A percentile compares a stretch with the other conserved stretches of the same genome.
phyloP scores from a whole-genome alignment of 2,797 vertebrate species.

The Enteromius fasciolatus region DNA sequence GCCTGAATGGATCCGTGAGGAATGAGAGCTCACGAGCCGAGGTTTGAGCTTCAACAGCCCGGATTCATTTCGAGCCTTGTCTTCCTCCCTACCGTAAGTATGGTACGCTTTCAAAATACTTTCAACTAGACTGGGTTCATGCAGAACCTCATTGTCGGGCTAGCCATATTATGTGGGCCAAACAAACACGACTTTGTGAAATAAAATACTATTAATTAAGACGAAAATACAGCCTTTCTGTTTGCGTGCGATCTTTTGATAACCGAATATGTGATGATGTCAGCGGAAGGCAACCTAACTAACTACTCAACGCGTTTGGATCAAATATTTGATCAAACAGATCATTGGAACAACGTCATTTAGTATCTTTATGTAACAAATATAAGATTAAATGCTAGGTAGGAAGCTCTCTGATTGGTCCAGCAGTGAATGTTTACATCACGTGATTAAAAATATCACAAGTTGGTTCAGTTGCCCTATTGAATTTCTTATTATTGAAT shows the following conservation, averaged over 20 bases:
- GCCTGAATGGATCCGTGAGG: not conserved
- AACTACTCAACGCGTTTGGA: not conserved
- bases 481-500: not conserved
- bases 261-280: not conserved
- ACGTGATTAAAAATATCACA: not conserved
- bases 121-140: not conserved
- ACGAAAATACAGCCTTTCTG: not conserved
- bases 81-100: constrained; percentile 1
- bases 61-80: not conserved
- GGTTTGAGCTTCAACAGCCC: not conserved
- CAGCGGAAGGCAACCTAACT: not conserved
- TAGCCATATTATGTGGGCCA: not conserved
- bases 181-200: not conserved
- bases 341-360: not conserved
- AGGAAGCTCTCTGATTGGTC: constrained; percentile 5
- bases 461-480: not conserved
- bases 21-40: not conserved
- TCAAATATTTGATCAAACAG: not conserved
- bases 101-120: not conserved
- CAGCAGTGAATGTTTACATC: constrained; percentile 19
- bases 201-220: no score
- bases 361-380: not conserved
- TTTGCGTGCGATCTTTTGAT: not conserved
- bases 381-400: not conserved
- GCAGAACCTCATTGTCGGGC: no score